A percentile compares a stretch with the other conserved stretches of the same genome.
phyloP scores from a whole-genome alignment of 2,113 vertebrate genomes.

The Pipra filicauda region DNA sequence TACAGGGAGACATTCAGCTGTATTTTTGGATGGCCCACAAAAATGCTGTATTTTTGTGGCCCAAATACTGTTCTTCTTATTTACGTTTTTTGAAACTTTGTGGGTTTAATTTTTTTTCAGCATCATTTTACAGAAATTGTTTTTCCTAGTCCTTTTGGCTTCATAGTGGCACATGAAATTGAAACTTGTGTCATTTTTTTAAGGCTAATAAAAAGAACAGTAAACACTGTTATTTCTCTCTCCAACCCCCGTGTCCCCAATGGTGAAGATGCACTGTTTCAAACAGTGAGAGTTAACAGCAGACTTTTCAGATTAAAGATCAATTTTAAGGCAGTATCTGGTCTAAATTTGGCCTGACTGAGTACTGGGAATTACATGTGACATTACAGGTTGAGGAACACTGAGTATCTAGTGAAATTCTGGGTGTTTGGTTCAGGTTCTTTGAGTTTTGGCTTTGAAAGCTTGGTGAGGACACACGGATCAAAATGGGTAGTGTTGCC shows the following conservation, averaged over 20 bases:
- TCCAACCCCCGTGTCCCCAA: fast-evolving
- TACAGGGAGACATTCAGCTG: neutral
- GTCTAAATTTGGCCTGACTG: neutral
- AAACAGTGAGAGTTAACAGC: neutral
- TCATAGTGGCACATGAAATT: neutral
- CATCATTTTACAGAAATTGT: neutral
- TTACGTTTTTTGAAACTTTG: neutral
- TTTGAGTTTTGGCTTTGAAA: neutral
- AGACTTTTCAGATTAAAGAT: neutral
- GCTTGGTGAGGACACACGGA: neutral
- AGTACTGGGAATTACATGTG: neutral
- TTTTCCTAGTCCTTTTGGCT: neutral
- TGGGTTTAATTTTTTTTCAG: neutral
- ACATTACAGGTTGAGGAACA: neutral
- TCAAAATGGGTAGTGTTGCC: neutral
- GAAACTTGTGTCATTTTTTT: neutral
- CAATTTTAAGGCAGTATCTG: neutral
- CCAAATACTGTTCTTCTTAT: neutral
- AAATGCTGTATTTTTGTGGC: neutral
- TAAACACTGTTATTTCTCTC: neutral
- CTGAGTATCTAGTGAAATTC: neutral
- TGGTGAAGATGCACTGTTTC: neutral
- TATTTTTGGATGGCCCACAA: neutral
- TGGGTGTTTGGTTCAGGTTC: neutral
- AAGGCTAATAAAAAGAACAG: neutral